Conservation (phyloP, 2,797 vertebrate species). For the Sebastes reedi region DNA sequence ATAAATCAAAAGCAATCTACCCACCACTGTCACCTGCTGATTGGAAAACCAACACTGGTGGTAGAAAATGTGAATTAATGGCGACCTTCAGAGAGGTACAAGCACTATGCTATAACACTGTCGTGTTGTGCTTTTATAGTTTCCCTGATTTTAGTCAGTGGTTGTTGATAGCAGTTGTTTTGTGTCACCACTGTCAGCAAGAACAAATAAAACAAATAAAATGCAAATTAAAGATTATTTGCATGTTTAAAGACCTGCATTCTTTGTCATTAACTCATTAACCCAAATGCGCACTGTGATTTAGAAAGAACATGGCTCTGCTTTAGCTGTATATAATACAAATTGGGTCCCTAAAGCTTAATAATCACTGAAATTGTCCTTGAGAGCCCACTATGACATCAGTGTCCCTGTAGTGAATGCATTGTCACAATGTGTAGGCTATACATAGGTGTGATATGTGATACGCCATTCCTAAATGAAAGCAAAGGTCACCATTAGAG, state of each 20-base stretch:
- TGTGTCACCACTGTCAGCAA: not conserved
- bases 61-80: slow-evolving; percentile 58
- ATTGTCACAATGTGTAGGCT: not conserved
- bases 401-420: not conserved
- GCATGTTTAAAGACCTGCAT: not conserved
- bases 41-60: slow-evolving; percentile 67
- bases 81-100: slow-evolving; percentile 44
- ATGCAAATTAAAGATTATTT: not conserved
- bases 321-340: not conserved
- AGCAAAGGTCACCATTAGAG: slow-evolving; percentile 55
- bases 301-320: not conserved
- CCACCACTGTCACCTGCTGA: slow-evolving; percentile 58
- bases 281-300: not conserved
- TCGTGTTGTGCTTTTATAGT: slow-evolving; percentile 17
- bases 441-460: slow-evolving; percentile 28
- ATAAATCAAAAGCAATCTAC: slow-evolving; percentile 70
- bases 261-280: not conserved
- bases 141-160: not conserved
- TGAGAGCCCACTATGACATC: not conserved
- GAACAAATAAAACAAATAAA: not conserved
- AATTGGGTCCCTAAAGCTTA: not conserved
- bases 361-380: not conserved
- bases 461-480: slow-evolving; percentile 45
- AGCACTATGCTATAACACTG: slow-evolving; percentile 16
- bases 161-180: not conserved